Percentiles rank a stretch among this genome's conserved stretches.
Evolutionary conservation across 2,888 invertebrate genomes (phyloP).

Genomic region (Drosophila longiperda): DNA sequence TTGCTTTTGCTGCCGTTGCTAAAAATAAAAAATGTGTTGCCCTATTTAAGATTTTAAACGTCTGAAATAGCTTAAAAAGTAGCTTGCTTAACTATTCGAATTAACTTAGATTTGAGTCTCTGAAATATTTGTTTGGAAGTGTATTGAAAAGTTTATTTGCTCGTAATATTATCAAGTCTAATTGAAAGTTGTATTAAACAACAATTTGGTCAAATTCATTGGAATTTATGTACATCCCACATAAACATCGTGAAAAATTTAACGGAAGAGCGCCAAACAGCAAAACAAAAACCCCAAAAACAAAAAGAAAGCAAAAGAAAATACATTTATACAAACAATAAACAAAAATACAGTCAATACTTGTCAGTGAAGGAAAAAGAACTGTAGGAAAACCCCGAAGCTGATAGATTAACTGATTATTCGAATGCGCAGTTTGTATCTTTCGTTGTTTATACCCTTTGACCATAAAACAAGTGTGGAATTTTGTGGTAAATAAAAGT

Average conservation of each 20-base stretch:
- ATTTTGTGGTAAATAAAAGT: constrained; percentile 8
- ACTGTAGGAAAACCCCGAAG: constrained; percentile 21
- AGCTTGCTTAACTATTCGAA: not conserved
- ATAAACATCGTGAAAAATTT: constrained; percentile 46
- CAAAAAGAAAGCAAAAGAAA: constrained; percentile 33
- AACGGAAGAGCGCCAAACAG: constrained; percentile 39
- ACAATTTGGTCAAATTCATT: constrained; percentile 68
- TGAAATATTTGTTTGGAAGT: not conserved
- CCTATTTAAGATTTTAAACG: not conserved
- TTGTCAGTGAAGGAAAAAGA: not conserved
- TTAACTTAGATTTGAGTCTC: no score
- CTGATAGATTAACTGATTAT: constrained; percentile 48
- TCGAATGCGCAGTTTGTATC: constrained; percentile 19
- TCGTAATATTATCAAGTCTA: constrained; percentile 40
- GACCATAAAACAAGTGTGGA: not conserved
- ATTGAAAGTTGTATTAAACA: constrained; percentile 71
- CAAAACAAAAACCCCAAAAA: constrained; percentile 4
- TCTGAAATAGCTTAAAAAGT: not conserved
- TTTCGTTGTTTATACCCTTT: constrained; percentile 28
- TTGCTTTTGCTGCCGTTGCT: constrained; percentile 8
- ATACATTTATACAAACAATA: constrained; percentile 28
- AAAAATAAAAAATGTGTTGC: not conserved
- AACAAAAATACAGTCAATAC: constrained; percentile 50
- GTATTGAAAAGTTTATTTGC: constrained; percentile 23
- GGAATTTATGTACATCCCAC: constrained; percentile 59